A percentile compares a stretch with the other conserved stretches of the same genome.
phyloP scores from a whole-genome alignment of 1,140 invertebrate species.

The Diachasma alloeum region DNA sequence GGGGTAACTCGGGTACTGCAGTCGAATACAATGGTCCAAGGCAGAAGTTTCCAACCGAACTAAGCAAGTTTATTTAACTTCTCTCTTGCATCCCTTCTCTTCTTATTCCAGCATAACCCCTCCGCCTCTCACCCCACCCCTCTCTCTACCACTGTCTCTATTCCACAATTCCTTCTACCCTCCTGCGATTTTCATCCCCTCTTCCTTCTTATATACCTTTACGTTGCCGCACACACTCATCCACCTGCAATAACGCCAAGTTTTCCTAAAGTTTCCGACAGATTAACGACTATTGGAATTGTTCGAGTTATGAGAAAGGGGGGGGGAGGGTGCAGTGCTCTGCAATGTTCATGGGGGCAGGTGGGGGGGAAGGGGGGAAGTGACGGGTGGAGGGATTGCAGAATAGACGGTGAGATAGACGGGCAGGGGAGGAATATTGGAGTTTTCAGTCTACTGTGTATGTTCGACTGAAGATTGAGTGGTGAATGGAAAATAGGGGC shows the following conservation, averaged over 20 bases:
- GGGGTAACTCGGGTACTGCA: slow-evolving; percentile 39
- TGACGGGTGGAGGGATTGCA: background rate
- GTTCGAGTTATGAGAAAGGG: slow-evolving; percentile 49
- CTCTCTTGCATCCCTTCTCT: slow-evolving; percentile 39
- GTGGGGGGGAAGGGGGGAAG: slow-evolving; percentile 25
- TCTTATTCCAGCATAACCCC: slow-evolving; percentile 16
- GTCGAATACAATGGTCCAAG: slow-evolving; percentile 56
- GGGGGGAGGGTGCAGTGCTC: background rate
- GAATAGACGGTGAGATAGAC: background rate
- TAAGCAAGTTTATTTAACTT: slow-evolving; percentile 63
- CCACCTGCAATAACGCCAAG: slow-evolving; percentile 56
- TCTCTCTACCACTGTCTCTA: background rate
- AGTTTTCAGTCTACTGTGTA: slow-evolving; percentile 30
- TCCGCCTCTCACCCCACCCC: slow-evolving; percentile 14
- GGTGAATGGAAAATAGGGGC: background rate
- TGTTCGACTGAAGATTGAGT: background rate
- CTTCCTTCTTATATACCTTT: background rate
- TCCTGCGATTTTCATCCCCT: slow-evolving; percentile 11
- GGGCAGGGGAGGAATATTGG: slow-evolving; percentile 27
- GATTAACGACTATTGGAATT: slow-evolving; percentile 62
- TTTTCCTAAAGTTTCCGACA: slow-evolving; percentile 56
- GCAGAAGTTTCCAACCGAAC: slow-evolving; percentile 53
- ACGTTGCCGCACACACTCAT: slow-evolving; percentile 32
- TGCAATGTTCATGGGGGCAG: slow-evolving; percentile 11
- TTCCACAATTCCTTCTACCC: slow-evolving; percentile 10